Evolutionary conservation across 2,888 invertebrate species (phyloP), one percentile per base, ranked within the genome.

Genomic region (Nymphalis polychloros): DNA sequence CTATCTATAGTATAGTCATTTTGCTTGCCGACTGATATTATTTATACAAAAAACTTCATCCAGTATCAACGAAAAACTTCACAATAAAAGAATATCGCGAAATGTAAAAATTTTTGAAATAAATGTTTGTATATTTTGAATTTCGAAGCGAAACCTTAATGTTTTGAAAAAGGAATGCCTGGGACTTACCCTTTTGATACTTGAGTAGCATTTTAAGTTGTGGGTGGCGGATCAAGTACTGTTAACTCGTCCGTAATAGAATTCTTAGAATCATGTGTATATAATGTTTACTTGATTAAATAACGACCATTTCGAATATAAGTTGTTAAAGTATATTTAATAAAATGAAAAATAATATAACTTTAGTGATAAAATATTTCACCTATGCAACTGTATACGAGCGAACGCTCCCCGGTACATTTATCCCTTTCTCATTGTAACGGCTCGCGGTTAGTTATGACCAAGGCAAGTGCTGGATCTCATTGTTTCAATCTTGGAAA

Each of bases 391-490:
- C 65, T 59, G 59, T 57, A 50, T 57, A 46, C n/a, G 64, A 19
- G 27, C 59, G 55, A 63, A 63, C 50, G 59, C 48, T 48, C 55
- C 52, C 53, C 66, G 48, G 63, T 68, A 60, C 55, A 63, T 72
- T 65, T 62, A 70, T 65, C 70, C 63, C 59, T 57, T 55, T 81
- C 80, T 86, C 85, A 83, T 84, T 81, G 83, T 87, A 86, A 87
- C 86, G 84, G 86, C 78, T 77, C 75, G 78, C 75, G 75, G 81
- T 84, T 81, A 85, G 83, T 83, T 88, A 87, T 84, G 82, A 84
- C 81, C 81, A 78, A 79, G 80, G 77, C 77, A 78, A 77, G 76
- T 75, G 75, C 79, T 77, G 79, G 77, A 74, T 78, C 76, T 78
- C 81, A 73, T 76, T 74, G 82, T 80, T 85, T 83, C 82, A 82